Evolutionary conservation across 2,113 vertebrate species (phyloP).

Genomic region (Dunckerocampus dactyliophorus): DNA sequence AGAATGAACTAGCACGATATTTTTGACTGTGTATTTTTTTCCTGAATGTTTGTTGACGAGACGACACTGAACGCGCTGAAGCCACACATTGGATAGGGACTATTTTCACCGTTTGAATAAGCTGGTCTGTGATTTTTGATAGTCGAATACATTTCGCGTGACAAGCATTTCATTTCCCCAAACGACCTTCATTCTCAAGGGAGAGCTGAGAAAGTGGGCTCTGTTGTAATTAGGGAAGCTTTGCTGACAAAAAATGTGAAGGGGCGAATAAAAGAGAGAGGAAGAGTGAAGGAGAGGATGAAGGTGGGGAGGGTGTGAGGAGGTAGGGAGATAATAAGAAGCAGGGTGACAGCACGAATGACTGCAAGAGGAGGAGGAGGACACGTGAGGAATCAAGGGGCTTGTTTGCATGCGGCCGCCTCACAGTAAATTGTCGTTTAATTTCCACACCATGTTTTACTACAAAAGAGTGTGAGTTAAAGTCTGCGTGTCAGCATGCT

Average conservation of each 20-base stretch:
- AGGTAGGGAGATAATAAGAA: conserved; percentile 56
- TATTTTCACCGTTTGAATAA: conserved; percentile 41
- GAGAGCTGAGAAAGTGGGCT: conserved; percentile 37
- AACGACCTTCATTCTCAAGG: conserved; percentile 44
- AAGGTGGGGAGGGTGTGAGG: conserved; percentile 36
- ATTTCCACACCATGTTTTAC: conserved; percentile 43
- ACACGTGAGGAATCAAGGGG: conserved; percentile 46
- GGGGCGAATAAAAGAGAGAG: not conserved
- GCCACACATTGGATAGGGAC: conserved; percentile 48
- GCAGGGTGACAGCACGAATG: conserved; percentile 54
- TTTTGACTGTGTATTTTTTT: conserved; percentile 2
- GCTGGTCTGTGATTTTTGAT: conserved; percentile 42
- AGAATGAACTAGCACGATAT: conserved; percentile 24
- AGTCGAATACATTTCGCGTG: conserved; percentile 36
- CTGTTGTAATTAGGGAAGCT: conserved; percentile 54
- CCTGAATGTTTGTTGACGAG: conserved; percentile 39
- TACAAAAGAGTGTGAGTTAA: conserved; percentile 29
- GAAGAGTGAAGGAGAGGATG: conserved; percentile 29
- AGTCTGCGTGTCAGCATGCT: conserved; percentile 27
- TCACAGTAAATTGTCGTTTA: conserved; percentile 50
- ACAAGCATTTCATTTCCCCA: conserved; percentile 49
- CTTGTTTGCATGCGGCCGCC: conserved; percentile 47
- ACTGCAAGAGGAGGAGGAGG: conserved; percentile 49
- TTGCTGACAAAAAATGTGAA: conserved; percentile 39
- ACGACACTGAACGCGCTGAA: conserved; percentile 31